Evolutionary conservation across 2,113 vertebrate genomes (phyloP).

Genomic region (Spheniscus mendiculus): DNA sequence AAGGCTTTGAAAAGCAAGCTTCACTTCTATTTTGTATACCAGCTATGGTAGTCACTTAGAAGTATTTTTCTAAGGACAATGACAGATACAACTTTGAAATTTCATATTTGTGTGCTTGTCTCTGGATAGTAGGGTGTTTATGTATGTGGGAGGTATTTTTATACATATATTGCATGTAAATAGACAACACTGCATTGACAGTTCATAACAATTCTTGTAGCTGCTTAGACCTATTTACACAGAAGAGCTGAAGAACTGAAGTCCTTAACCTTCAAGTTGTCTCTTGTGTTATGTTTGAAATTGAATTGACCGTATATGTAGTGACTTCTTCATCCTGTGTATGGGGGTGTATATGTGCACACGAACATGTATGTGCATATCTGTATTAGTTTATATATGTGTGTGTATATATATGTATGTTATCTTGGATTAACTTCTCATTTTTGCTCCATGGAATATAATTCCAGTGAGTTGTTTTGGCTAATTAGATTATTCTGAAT

Average conservation of each 20-base stretch:
- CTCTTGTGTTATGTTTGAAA: background rate
- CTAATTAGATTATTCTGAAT: background rate
- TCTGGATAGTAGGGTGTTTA: background rate
- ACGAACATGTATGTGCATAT: background rate
- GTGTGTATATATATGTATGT: fast-evolving
- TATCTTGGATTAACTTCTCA: background rate
- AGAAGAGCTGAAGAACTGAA: background rate
- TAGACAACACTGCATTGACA: background rate
- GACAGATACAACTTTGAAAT: background rate
- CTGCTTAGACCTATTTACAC: background rate
- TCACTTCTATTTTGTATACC: background rate
- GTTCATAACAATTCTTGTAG: background rate
- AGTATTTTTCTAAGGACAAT: background rate
- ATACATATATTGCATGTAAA: background rate
- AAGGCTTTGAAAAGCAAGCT: background rate
- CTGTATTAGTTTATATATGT: background rate
- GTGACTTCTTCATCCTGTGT: background rate
- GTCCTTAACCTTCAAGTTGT: background rate
- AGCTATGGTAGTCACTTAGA: background rate
- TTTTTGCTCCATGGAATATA: background rate
- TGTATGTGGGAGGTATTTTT: background rate
- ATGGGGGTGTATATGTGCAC: background rate
- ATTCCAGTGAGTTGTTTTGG: background rate
- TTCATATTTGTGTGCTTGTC: background rate
- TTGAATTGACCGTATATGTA: background rate